Conservation (phyloP, 2,113 vertebrate genomes). For the Dinomys branickii region DNA sequence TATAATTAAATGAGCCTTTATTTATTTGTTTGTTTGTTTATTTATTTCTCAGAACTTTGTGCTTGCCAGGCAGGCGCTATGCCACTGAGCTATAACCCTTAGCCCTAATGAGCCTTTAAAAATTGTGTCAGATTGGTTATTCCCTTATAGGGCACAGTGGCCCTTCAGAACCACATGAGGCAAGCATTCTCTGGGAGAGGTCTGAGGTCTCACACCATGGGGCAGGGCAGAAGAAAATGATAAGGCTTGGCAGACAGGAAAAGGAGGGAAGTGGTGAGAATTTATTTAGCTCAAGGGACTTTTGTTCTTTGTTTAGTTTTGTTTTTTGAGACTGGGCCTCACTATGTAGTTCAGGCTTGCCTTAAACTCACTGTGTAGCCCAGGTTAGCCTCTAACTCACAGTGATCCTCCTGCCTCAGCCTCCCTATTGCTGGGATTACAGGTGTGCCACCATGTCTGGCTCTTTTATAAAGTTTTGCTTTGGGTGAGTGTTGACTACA, state of each 20-base stretch:
- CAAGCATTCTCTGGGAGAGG: background rate
- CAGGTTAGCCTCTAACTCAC: too few species aligned
- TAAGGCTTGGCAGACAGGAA: background rate
- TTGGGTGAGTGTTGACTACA: background rate
- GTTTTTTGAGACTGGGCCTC: too few species aligned
- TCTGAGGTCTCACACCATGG: background rate
- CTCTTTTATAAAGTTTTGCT: too few species aligned
- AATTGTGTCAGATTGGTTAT: conserved; percentile 9
- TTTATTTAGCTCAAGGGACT: background rate
- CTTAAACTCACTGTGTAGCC: too few species aligned
- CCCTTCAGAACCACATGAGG: background rate
- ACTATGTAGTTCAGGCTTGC: too few species aligned
- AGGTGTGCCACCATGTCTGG: too few species aligned
- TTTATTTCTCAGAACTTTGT: too few species aligned
- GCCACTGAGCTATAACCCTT: too few species aligned
- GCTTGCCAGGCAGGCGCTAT: too few species aligned
- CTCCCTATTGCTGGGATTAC: too few species aligned
- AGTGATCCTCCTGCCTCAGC: too few species aligned
- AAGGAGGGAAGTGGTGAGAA: background rate
- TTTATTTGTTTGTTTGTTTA: background rate
- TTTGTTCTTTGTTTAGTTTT: background rate
- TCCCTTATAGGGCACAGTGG: background rate
- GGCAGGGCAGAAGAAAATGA: background rate
- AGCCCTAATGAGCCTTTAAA: background rate
- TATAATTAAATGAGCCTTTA: conserved; percentile 55